These are phyloP conservation scores for Cephus rjabovi DNA, from an alignment of 2,888 invertebrate genomes.

Conservation along the genomic window DNA sequence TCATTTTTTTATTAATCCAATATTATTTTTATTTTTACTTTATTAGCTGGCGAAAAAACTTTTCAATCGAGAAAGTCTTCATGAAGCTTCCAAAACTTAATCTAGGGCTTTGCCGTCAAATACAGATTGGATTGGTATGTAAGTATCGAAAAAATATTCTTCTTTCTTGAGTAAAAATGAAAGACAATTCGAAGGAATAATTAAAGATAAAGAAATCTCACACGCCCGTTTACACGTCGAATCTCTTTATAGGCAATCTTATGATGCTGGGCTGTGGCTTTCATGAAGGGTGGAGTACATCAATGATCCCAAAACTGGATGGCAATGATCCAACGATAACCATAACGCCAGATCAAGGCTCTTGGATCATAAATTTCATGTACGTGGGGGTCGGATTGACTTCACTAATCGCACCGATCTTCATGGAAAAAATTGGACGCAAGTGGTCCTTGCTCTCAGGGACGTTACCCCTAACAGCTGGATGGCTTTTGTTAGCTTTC, in stretches of 20 bases:
- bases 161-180: too few species aligned
- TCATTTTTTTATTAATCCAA: not conserved
- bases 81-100: slow-evolving; percentile 32
- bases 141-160: slow-evolving; percentile 40
- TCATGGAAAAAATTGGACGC: slow-evolving; percentile 61
- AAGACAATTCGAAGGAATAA: not conserved
- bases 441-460: slow-evolving; percentile 58
- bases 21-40: not conserved
- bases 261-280: slow-evolving; percentile 61
- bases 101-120: slow-evolving; percentile 54
- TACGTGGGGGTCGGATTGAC: slow-evolving; percentile 59
- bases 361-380: slow-evolving; percentile 55
- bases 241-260: slow-evolving; percentile 52
- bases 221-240: not conserved
- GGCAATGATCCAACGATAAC: slow-evolving; percentile 42
- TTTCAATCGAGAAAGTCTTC: not conserved
- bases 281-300: slow-evolving; percentile 63
- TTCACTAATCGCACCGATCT: slow-evolving; percentile 52
- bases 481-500: slow-evolving; percentile 56
- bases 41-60: not conserved
- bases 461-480: slow-evolving; percentile 56
- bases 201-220: not conserved
- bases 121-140: slow-evolving; percentile 58
- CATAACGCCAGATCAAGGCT: slow-evolving; percentile 40
- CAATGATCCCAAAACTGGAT: slow-evolving; percentile 57